These are phyloP conservation scores for Antedon mediterranea DNA, from an alignment of 53 echinoderm and acorn worm species.

Conservation along the genomic window DNA sequence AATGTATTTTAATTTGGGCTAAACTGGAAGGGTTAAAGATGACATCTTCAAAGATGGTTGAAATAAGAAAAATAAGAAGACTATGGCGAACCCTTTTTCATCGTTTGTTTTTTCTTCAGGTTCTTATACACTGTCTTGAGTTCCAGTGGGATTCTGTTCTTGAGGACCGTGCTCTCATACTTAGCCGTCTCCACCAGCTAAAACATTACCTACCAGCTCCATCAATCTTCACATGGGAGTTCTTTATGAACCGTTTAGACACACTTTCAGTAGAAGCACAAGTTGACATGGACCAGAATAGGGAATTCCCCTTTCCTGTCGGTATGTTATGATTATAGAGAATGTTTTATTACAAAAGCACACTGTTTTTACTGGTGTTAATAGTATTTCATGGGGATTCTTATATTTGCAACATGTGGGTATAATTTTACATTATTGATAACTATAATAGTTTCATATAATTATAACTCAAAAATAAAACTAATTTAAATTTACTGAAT, in stretches of 20 bases:
- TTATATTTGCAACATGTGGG: no score
- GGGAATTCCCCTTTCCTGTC: slow-evolving; percentile 91
- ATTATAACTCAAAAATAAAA: no score
- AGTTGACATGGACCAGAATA: slow-evolving; percentile 83
- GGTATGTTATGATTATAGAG: slow-evolving; percentile 28
- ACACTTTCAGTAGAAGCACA: slow-evolving; percentile 81
- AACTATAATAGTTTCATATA: no score
- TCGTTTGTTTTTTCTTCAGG: slow-evolving; percentile 16
- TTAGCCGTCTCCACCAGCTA: slow-evolving; percentile 47
- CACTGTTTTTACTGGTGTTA: no score
- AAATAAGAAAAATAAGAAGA: no score
- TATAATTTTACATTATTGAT: no score
- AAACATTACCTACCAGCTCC: slow-evolving; percentile 49
- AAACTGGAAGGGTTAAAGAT: background rate
- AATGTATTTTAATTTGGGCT: no score
- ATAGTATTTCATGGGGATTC: no score
- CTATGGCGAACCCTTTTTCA: no score
- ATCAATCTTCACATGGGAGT: slow-evolving; percentile 83
- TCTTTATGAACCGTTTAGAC: slow-evolving; percentile 83
- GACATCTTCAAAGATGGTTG: background rate
- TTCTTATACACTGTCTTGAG: slow-evolving; percentile 69
- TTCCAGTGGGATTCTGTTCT: slow-evolving; percentile 97
- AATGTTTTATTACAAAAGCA: no score
- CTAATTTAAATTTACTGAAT: no score
- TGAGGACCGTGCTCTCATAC: slow-evolving; percentile 80